Conservation (phyloP, 1,140 invertebrate species). For the Paralvinella palmiformis region DNA sequence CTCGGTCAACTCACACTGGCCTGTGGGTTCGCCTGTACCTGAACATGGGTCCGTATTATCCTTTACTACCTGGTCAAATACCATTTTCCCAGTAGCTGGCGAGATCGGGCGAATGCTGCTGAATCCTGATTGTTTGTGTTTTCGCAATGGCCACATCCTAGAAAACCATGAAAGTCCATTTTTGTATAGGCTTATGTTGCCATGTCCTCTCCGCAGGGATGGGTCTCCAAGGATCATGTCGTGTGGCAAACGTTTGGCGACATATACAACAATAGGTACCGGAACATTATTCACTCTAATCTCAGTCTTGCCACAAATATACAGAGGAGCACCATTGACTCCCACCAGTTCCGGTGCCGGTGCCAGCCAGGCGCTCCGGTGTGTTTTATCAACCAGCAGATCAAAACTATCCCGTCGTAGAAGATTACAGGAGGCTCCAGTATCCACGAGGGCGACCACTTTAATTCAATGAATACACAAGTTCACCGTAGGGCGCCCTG, state of each 20-base stretch:
- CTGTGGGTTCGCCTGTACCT: not conserved
- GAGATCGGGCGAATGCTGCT: not conserved
- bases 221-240: not conserved
- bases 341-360: not conserved
- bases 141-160: not conserved
- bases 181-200: not conserved
- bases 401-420: too few species aligned
- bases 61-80: not conserved
- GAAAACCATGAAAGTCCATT: not conserved
- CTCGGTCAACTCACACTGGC: not conserved
- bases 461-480: too few species aligned
- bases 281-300: not conserved
- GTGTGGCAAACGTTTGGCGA: not conserved
- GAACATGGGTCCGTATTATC: too few species aligned
- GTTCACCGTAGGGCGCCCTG: too few species aligned
- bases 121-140: not conserved
- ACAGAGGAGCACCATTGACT: not conserved
- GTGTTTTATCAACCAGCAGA: not conserved
- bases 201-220: not conserved
- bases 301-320: not conserved
- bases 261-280: not conserved
- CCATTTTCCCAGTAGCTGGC: not conserved
- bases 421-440: not conserved
- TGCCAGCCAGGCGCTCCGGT: not conserved
- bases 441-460: not conserved